A percentile compares a stretch with the other conserved stretches of the same genome.
These are phyloP conservation scores for Amphimedon queenslandica DNA, from an alignment of 37 sponge, comb jelly and placozoan genomes.

Conservation along the genomic window DNA sequence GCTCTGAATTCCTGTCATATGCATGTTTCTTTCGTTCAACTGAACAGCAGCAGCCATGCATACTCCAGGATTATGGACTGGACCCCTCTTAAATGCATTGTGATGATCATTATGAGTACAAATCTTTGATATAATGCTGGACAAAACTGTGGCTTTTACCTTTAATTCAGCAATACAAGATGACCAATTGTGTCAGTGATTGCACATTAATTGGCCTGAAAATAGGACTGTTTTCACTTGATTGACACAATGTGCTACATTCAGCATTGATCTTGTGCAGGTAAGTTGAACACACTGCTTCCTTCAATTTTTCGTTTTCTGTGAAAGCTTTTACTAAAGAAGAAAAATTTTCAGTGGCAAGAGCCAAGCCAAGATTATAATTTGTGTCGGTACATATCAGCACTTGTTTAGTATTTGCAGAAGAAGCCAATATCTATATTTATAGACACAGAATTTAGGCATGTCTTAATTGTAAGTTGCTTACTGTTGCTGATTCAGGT, in stretches of 20 bases:
- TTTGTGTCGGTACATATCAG: no score
- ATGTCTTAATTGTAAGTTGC: no score
- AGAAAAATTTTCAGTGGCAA: not conserved
- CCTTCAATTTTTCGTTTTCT: not conserved
- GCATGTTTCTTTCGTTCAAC: constrained; percentile 26
- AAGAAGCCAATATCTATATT: no score
- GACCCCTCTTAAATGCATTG: constrained; percentile 6
- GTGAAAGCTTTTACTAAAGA: not conserved
- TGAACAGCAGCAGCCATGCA: constrained; percentile 25
- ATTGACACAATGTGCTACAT: constrained; percentile 11
- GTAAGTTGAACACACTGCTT: not conserved
- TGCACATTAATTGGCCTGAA: not conserved
- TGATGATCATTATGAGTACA: constrained; percentile 8
- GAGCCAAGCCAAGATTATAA: no score
- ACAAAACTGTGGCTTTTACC: constrained; percentile 2
- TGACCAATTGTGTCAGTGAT: constrained; percentile 5
- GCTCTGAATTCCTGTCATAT: constrained; percentile 19
- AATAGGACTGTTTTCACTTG: not conserved
- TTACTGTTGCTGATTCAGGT: no score
- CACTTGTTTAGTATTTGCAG: no score
- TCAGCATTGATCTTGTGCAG: constrained; percentile 5
- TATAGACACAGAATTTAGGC: no score
- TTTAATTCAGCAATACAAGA: not conserved
- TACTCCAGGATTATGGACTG: constrained; percentile 16
- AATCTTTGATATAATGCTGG: not conserved